Conservation (phyloP, 2,888 invertebrate genomes). For the Aspidapion aeneum region DNA sequence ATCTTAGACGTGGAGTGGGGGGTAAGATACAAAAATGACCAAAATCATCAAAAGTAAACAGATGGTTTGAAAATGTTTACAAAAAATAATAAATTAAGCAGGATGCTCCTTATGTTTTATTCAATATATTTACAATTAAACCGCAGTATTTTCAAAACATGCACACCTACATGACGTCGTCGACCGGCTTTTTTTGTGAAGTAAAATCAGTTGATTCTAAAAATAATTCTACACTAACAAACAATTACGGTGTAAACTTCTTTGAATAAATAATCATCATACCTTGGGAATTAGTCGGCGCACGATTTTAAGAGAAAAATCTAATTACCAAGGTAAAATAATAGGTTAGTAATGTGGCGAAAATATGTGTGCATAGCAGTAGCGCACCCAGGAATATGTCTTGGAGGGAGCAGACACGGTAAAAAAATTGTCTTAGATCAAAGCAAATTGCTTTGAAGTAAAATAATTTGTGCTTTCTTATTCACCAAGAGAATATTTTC, state of each 20-base stretch:
- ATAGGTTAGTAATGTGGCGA: not conserved
- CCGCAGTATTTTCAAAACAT: not conserved
- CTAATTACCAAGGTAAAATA: not conserved
- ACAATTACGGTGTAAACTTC: not conserved
- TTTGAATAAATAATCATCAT: not conserved
- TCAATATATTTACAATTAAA: not conserved
- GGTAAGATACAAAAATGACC: too few relatives aligned
- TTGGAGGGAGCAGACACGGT: too few relatives aligned
- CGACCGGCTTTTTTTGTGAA: not conserved
- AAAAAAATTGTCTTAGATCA: not conserved
- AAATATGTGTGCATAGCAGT: too few relatives aligned
- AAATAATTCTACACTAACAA: not conserved
- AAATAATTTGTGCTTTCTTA: too few relatives aligned
- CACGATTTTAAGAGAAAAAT: not conserved
- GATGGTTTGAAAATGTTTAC: constrained; percentile 1
- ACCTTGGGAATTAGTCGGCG: not conserved
- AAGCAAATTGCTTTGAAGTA: not conserved
- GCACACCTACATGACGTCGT: not conserved
- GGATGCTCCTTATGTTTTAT: not conserved
- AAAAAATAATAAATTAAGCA: constrained; percentile 4
- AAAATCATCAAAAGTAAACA: constrained; percentile 9
- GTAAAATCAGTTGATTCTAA: not conserved
- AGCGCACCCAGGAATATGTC: too few relatives aligned
- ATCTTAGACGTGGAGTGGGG: too few relatives aligned
- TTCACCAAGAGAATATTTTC: too few relatives aligned